These are phyloP conservation scores for Abrostola triplasia DNA, from an alignment of 2,888 invertebrate genomes.

Conservation along the genomic window DNA sequence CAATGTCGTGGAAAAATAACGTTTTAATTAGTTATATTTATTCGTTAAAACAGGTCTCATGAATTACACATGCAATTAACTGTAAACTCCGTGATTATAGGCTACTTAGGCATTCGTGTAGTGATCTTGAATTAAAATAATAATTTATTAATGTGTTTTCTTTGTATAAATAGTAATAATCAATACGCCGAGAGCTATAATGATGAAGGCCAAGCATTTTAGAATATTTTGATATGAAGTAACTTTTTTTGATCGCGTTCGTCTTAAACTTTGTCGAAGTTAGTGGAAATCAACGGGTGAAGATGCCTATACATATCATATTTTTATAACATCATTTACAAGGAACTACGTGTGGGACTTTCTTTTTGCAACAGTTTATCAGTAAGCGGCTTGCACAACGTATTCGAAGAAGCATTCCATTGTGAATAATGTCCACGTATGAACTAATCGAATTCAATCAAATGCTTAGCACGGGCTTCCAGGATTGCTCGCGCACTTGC, in stretches of 20 bases:
- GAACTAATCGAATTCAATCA: constrained; percentile 75
- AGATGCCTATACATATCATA: constrained; percentile 29
- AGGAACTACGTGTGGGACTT: constrained; percentile 51
- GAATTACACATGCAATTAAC: constrained; percentile 75
- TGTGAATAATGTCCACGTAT: constrained; percentile 66
- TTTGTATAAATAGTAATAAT: constrained; percentile 33
- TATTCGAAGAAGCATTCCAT: constrained; percentile 74
- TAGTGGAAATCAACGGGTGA: constrained; percentile 11
- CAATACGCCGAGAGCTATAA: constrained; percentile 20
- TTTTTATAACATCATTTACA: constrained; percentile 41
- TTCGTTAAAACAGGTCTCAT: constrained; percentile 58
- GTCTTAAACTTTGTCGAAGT: background rate
- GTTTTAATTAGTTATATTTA: constrained; percentile 51
- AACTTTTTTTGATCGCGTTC: background rate
- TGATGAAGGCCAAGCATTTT: constrained; percentile 9
- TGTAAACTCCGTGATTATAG: constrained; percentile 45
- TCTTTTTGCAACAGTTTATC: constrained; percentile 64
- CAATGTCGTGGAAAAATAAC: constrained; percentile 52
- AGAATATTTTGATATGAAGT: constrained; percentile 11
- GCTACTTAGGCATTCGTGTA: constrained; percentile 37
- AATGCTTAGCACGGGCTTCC: constrained; percentile 83
- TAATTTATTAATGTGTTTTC: constrained; percentile 41
- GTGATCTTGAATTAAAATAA: constrained; percentile 47
- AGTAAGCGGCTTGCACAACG: constrained; percentile 72
- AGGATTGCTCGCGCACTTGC: constrained; percentile 69